A percentile compares a stretch with the other conserved stretches of the same genome.
These are phyloP conservation scores for Zaprionus nigranus DNA, from an alignment of 1,140 invertebrate species.

Conservation along the genomic window DNA sequence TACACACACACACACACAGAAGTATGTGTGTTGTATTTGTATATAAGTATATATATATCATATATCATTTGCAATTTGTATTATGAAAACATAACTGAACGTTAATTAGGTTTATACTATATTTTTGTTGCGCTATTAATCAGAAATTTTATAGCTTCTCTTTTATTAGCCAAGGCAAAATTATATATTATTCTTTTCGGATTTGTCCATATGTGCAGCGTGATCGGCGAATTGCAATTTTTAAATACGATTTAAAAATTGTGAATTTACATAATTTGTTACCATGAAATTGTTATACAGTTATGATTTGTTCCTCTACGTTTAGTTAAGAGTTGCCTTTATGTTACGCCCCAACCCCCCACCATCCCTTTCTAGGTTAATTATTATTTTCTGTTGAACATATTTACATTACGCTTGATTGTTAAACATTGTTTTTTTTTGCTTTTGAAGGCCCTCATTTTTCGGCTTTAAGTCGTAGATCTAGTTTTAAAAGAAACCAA, in stretches of 20 bases:
- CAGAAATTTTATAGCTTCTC: slow-evolving; percentile 78
- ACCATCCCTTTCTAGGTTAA: background rate
- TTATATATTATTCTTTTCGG: slow-evolving; percentile 40
- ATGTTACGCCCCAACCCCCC: background rate
- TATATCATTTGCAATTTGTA: slow-evolving; percentile 45
- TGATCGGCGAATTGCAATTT: slow-evolving; percentile 73
- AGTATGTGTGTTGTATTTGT: background rate
- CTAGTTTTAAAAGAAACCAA: slow-evolving; percentile 63
- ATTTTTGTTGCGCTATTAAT: slow-evolving; percentile 71
- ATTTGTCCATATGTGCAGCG: slow-evolving; percentile 56
- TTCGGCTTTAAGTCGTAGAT: slow-evolving; percentile 43
- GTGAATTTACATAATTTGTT: slow-evolving; percentile 70
- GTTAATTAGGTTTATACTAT: slow-evolving; percentile 31
- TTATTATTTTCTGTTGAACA: slow-evolving; percentile 52
- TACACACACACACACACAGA: background rate
- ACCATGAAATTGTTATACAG: slow-evolving; percentile 61
- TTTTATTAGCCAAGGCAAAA: slow-evolving; percentile 69
- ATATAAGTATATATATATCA: background rate
- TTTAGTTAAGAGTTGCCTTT: slow-evolving; percentile 49
- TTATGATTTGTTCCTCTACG: slow-evolving; percentile 51
- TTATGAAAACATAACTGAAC: slow-evolving; percentile 33
- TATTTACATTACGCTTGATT: slow-evolving; percentile 57
- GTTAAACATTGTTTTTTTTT: slow-evolving; percentile 66
- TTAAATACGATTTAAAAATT: slow-evolving; percentile 76
- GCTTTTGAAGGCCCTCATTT: slow-evolving; percentile 40